Evolutionary conservation across 2,888 invertebrate genomes (phyloP).

Genomic region (Chirona hameri): DNA sequence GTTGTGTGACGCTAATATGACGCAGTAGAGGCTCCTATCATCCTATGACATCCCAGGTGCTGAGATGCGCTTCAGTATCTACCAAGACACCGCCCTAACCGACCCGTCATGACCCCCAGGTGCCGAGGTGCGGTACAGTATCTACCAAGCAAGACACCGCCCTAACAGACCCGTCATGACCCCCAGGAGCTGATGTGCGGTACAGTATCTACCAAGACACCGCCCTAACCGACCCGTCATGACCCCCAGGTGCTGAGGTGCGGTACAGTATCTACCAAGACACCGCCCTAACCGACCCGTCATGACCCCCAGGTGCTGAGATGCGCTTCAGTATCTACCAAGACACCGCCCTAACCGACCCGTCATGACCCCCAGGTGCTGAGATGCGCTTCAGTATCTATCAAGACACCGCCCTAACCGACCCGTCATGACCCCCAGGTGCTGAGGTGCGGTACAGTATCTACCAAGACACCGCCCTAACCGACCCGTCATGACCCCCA

Average conservation of each 20-base stretch:
- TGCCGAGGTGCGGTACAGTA: constrained; percentile 68
- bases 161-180: too few species aligned
- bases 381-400: constrained; percentile 74
- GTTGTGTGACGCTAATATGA: too few species aligned
- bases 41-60: constrained; percentile 49
- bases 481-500: constrained; percentile 29
- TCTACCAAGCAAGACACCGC: constrained; percentile 55
- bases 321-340: constrained; percentile 71
- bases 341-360: too few species aligned
- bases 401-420: constrained; percentile 8
- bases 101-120: constrained; percentile 43
- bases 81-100: constrained; percentile 43
- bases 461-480: constrained; percentile 47
- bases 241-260: constrained; percentile 56
- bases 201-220: constrained; percentile 68
- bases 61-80: constrained; percentile 71
- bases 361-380: constrained; percentile 48
- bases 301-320: constrained; percentile 51
- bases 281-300: too few species aligned
- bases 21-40: too few species aligned
- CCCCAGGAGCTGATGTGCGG: constrained; percentile 58
- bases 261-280: constrained; percentile 72
- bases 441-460: constrained; percentile 72
- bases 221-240: too few species aligned
- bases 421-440: constrained; percentile 47